Percentiles rank a stretch among this genome's conserved stretches.
These are phyloP conservation scores for Mylabris sibirica DNA, from an alignment of 2,888 invertebrate genomes.

Conservation along the genomic window DNA sequence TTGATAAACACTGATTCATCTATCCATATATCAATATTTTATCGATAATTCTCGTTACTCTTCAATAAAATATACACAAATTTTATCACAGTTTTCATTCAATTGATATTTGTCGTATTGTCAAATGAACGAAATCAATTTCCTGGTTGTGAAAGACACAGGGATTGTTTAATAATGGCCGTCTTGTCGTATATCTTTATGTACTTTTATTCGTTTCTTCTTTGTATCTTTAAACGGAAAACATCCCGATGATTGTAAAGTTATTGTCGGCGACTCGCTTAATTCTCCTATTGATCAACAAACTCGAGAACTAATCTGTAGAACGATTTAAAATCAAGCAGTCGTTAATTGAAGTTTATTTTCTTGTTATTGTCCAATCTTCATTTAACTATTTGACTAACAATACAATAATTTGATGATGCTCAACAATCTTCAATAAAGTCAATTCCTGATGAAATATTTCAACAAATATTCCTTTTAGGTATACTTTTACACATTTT, in stretches of 20 bases:
- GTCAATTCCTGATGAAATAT: too few species aligned
- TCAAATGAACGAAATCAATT: constrained; percentile 26
- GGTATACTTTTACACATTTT: too few species aligned
- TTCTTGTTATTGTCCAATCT: neutral
- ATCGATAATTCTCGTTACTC: too few species aligned
- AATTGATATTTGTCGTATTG: constrained; percentile 19
- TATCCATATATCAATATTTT: too few species aligned
- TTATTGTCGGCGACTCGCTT: neutral
- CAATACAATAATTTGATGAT: neutral
- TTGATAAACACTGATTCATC: too few species aligned
- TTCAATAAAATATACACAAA: too few species aligned
- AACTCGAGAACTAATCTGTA: neutral
- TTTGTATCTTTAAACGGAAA: constrained; percentile 8
- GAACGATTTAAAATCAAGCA: neutral
- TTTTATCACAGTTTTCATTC: constrained; percentile 9
- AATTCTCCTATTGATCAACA: neutral
- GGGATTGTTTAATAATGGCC: constrained; percentile 24
- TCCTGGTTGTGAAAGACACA: constrained; percentile 21
- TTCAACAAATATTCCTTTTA: too few species aligned
- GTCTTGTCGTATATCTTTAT: neutral
- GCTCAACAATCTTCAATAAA: neutral
- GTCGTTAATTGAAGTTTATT: neutral
- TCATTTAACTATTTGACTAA: neutral
- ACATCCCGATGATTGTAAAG: neutral
- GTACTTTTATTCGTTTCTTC: neutral